These are phyloP conservation scores for Nannospalax galili DNA, from an alignment of 2,113 vertebrate species.

Conservation along the genomic window DNA sequence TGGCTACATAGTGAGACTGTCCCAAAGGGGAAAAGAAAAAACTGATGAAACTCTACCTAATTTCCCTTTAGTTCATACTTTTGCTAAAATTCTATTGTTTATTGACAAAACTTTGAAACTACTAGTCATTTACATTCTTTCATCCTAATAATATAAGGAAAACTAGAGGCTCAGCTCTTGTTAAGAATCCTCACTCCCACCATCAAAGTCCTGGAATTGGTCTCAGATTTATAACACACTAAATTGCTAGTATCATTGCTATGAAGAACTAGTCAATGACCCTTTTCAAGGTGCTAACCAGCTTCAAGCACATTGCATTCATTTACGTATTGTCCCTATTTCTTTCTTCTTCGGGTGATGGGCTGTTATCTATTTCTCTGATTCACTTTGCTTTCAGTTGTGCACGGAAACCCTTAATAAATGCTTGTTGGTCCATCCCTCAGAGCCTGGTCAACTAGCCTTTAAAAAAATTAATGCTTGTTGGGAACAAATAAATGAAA, in stretches of 20 bases:
- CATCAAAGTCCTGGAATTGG: not conserved
- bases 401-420: not conserved
- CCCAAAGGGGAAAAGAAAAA: not conserved
- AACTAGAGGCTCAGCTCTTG: not conserved
- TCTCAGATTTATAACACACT: constrained; percentile 3
- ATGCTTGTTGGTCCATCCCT: not conserved
- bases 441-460: too few species aligned
- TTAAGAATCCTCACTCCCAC: not conserved
- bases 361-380: not conserved
- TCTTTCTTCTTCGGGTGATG: constrained; percentile 19
- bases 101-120: not conserved
- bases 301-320: not conserved
- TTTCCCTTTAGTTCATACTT: constrained; percentile 21
- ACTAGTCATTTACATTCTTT: not conserved
- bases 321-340: constrained; percentile 3
- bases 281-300: not conserved
- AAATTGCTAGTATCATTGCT: not conserved
- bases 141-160: not conserved
- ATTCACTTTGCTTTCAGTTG: not conserved
- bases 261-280: not conserved
- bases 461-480: constrained; percentile 13
- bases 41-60: not conserved
- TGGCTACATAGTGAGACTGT: not conserved
- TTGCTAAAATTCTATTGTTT: constrained; percentile 19
- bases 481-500: not conserved